Percentiles rank a stretch among this genome's conserved stretches.
Conservation (phyloP, 2,888 invertebrate genomes). For the Mythimna impura region DNA sequence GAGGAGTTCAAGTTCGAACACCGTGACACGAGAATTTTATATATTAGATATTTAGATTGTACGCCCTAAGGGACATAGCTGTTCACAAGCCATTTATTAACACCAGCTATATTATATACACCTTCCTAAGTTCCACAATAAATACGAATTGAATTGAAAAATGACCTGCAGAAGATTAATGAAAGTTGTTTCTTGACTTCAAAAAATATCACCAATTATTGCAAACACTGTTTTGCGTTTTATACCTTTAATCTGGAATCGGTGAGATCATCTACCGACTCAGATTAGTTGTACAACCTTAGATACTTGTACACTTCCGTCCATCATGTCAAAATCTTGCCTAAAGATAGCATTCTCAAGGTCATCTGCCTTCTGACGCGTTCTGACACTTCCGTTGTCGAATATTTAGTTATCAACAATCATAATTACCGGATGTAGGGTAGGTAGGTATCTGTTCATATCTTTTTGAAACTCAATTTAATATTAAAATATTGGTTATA, state of each 20-base stretch:
- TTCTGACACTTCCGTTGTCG: conserved; percentile 22
- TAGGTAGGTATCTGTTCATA: not conserved
- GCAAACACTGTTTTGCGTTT: no score
- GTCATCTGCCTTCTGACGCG: conserved; percentile 3
- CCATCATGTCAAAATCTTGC: not conserved
- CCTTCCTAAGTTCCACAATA: no score
- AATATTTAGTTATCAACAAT: conserved; percentile 1
- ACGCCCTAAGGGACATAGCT: no score
- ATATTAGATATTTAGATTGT: no score
- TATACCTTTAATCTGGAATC: not conserved
- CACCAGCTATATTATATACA: no score
- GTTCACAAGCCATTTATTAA: no score
- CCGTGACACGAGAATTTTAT: no score
- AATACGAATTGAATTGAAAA: no score
- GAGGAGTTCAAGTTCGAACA: no score
- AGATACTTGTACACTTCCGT: not conserved
- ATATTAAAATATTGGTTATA: not conserved
- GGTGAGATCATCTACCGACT: not conserved
- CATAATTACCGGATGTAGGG: conserved; percentile 20
- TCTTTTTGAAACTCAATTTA: not conserved
- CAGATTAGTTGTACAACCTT: not conserved
- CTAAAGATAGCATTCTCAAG: conserved; percentile 1
- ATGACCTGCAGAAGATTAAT: no score
- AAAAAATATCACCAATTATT: no score
- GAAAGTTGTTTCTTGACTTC: no score